These are phyloP conservation scores for Malurus splendens DNA, from an alignment of 2,797 vertebrate species.

Conservation along the genomic window DNA sequence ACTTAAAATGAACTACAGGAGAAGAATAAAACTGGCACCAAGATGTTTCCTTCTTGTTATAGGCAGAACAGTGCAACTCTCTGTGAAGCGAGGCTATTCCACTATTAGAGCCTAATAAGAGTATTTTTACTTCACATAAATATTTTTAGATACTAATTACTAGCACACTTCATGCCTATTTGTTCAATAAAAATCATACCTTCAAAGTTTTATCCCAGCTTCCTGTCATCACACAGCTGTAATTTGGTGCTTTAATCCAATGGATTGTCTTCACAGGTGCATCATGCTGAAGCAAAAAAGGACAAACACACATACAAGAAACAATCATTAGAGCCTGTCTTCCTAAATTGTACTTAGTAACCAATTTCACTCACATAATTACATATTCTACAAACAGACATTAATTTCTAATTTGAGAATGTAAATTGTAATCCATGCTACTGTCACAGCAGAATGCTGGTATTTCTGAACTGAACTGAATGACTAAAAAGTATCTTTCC, in stretches of 20 bases:
- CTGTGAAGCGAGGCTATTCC: not conserved
- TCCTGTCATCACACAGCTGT: slow-evolving; percentile 95
- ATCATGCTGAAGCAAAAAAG: slow-evolving; percentile 80
- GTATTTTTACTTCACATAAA: not conserved
- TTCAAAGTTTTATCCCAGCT: slow-evolving; percentile 99
- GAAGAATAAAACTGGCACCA: not conserved
- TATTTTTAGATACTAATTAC: not conserved
- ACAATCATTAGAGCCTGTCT: not conserved
- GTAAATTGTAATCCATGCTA: not conserved
- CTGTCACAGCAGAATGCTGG: not conserved
- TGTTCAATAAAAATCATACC: slow-evolving; percentile 63
- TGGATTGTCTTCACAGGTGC: slow-evolving; percentile 94
- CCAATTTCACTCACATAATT: not conserved
- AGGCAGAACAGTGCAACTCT: not conserved
- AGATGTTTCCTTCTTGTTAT: not conserved
- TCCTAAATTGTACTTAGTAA: not conserved
- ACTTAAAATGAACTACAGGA: not conserved
- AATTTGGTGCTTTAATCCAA: slow-evolving; percentile 99
- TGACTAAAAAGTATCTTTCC: accelerated
- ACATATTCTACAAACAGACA: not conserved
- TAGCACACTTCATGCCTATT: not conserved
- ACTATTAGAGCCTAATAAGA: not conserved
- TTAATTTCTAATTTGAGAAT: not conserved
- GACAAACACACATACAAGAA: not conserved
- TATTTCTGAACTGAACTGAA: not conserved